Conservation (phyloP, 2,888 invertebrate genomes). For the Dolichomitus sp. region DNA sequence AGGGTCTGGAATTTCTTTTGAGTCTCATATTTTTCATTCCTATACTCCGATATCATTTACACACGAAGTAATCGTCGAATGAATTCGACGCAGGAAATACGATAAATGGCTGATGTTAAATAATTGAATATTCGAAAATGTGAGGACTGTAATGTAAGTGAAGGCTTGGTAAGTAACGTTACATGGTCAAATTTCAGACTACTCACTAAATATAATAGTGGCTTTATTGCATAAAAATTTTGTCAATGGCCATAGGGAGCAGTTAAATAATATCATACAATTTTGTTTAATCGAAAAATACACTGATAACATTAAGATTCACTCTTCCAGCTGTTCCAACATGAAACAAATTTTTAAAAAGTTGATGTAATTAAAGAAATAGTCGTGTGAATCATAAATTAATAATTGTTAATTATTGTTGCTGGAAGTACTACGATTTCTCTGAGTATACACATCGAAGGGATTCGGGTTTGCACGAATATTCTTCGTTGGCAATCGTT, state of each 20-base stretch:
- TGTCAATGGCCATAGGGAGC: neutral
- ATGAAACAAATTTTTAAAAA: neutral
- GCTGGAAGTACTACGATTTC: no score
- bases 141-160: neutral
- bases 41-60: no score
- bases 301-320: neutral
- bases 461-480: neutral
- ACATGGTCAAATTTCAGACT: neutral
- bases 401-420: no score
- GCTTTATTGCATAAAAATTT: neutral
- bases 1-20: no score
- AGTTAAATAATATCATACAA: neutral
- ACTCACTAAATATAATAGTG: neutral
- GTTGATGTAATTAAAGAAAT: no score
- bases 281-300: neutral
- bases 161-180: neutral
- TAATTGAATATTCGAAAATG: neutral
- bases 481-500: neutral
- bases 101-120: no score
- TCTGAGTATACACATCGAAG: no score
- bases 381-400: no score
- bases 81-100: no score
- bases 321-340: neutral
- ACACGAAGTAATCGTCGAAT: no score
- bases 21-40: no score